These are phyloP conservation scores for Taenioides sp. DNA, from an alignment of 2,797 vertebrate species.

Conservation along the genomic window DNA sequence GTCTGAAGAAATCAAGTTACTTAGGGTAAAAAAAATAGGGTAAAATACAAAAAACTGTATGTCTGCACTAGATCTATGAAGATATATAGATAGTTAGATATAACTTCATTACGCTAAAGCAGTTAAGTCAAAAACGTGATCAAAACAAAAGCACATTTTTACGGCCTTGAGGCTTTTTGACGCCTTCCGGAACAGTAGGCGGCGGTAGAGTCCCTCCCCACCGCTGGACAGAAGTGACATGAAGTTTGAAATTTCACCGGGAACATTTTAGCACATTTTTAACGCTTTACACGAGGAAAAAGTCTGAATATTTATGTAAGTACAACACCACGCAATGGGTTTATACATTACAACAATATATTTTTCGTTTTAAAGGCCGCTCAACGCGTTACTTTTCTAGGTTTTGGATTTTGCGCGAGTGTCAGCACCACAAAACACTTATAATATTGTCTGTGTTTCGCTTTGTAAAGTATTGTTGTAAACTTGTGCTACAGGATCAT, in stretches of 20 bases:
- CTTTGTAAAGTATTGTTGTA: neutral
- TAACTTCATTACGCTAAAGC: neutral
- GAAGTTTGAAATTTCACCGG: neutral
- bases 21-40: too few species aligned
- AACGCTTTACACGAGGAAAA: neutral
- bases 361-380: neutral
- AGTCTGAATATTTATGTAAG: neutral
- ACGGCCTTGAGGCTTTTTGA: neutral
- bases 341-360: neutral
- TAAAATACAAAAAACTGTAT: too few species aligned
- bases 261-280: neutral
- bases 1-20: too few species aligned
- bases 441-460: neutral
- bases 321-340: neutral
- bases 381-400: neutral
- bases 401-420: neutral
- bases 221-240: neutral
- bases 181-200: neutral
- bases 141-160: neutral
- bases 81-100: too few species aligned
- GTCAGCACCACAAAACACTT: neutral
- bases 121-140: neutral
- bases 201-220: neutral
- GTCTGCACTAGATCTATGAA: too few species aligned
- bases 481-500: slow-evolving; percentile 45